Percentiles rank a stretch among this genome's conserved stretches.
Conservation (phyloP, 2,888 invertebrate species). For the Cryptophagus acutangulus region DNA sequence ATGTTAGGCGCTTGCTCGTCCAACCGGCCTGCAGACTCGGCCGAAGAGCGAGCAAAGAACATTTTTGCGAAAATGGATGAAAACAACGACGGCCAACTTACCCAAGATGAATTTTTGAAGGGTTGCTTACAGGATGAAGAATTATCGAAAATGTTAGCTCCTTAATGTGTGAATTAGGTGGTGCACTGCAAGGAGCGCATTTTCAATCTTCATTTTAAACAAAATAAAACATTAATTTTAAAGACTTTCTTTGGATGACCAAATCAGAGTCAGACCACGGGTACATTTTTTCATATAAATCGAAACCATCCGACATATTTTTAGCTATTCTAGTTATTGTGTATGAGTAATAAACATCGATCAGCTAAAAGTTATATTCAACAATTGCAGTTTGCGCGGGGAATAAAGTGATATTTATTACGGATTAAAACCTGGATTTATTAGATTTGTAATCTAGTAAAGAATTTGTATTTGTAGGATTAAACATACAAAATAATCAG, state of each 20-base stretch:
- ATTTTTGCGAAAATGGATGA: slow-evolving; percentile 99
- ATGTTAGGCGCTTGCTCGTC: slow-evolving; percentile 98
- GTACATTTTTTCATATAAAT: too few relatives aligned
- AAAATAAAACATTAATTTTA: too few relatives aligned
- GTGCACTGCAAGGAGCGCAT: background rate
- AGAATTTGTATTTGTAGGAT: too few relatives aligned
- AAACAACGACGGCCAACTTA: slow-evolving; percentile 97
- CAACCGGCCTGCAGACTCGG: slow-evolving; percentile 91
- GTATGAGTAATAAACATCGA: background rate
- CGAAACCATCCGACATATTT: too few relatives aligned
- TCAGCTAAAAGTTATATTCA: slow-evolving; percentile 1
- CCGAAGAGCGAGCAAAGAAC: slow-evolving; percentile 96
- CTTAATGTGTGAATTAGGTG: slow-evolving; percentile 56
- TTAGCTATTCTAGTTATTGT: too few relatives aligned
- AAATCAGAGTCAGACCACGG: too few relatives aligned
- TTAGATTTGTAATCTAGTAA: too few relatives aligned
- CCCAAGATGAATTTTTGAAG: slow-evolving; percentile 96
- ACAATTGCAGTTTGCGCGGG: slow-evolving; percentile 14
- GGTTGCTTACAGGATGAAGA: slow-evolving; percentile 97
- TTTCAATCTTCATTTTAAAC: background rate
- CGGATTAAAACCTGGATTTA: slow-evolving; percentile 24
- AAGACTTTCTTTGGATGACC: background rate
- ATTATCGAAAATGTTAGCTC: slow-evolving; percentile 89
- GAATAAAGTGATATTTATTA: slow-evolving; percentile 18
- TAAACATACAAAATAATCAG: too few relatives aligned